Percentiles rank a stretch among this genome's conserved stretches.
phyloP scores from a whole-genome alignment of 2,888 invertebrate genomes.

The Cordylochernes scorpioides region DNA sequence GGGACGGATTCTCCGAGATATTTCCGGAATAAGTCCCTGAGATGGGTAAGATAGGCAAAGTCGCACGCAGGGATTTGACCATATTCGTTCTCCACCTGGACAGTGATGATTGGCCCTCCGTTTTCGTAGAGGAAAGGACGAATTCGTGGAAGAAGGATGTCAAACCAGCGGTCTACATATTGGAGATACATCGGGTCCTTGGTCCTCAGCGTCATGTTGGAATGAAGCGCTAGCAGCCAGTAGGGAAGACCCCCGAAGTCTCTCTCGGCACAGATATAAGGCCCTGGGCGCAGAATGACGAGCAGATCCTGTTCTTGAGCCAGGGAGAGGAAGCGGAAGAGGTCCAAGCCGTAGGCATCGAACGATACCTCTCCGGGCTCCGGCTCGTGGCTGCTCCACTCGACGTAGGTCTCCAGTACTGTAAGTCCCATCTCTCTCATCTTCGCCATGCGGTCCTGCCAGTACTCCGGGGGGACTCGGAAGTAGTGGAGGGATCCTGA shows the following conservation, averaged over 20 bases:
- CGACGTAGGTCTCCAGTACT: constrained; percentile 28
- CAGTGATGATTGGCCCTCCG: constrained; percentile 59
- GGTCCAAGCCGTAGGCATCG: constrained; percentile 29
- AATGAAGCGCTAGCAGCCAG: constrained; percentile 38
- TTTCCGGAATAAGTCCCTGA: constrained; percentile 33
- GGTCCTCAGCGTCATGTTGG: constrained; percentile 29
- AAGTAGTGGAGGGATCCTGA: constrained; percentile 20
- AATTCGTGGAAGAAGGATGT: constrained; percentile 26
- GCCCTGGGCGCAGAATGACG: constrained; percentile 57
- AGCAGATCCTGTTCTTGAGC: constrained; percentile 49
- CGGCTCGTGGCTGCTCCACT: constrained; percentile 70
- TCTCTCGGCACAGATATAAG: constrained; percentile 74
- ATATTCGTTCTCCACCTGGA: constrained; percentile 71
- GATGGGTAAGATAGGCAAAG: constrained; percentile 34
- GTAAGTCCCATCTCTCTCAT: constrained; percentile 20
- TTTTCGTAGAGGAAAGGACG: constrained; percentile 32
- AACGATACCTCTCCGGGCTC: constrained; percentile 43
- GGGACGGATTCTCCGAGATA: constrained; percentile 37
- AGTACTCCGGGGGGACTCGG: constrained; percentile 17
- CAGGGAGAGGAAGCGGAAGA: constrained; percentile 36
- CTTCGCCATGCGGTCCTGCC: constrained; percentile 18
- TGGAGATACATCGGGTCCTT: constrained; percentile 22
- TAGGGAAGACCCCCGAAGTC: constrained; percentile 61
- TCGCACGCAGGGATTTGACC: constrained; percentile 54
- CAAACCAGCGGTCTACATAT: constrained; percentile 28